Evolutionary conservation across 2,888 invertebrate species (phyloP), one percentile per base, ranked within the genome.

Genomic region (Eristalis tenax): DNA sequence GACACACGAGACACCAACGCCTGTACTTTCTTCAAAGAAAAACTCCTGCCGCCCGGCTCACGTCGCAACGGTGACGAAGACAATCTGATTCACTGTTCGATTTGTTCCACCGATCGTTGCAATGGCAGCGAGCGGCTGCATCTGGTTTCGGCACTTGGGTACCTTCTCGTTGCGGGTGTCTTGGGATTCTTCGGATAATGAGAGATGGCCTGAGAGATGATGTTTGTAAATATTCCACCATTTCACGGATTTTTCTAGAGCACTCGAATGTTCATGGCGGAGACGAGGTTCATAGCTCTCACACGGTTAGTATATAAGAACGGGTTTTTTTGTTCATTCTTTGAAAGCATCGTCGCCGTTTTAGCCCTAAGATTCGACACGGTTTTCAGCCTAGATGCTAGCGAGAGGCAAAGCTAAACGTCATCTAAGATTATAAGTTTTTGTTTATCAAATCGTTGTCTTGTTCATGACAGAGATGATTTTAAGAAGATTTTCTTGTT

Each of bases 1-100:
- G 91, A 92, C 82, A 91, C 92, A 1, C 91, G 90, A 0, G 91
- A 92, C 23, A 91, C 93, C 59, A 90, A 93, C 89, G 91, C 93
- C 23, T 93, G 93, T 43, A 88, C 90, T 11, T 92, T 93, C 40
- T 76, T 92, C 38, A 89, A 90, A 15, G 89, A 89, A 22, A 92
- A 92, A 87, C 82, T 92, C 22, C 59, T 86, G 26, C 59, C 82
- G 13, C 86, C 83, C n/a, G 70, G 63, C 28, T 56, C 82, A 61
- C 66, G 57, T 6, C 69, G 59, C 38, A 88, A 90, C 22, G 56
- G 65, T 2, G 86, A 89, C 1, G 90, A 89, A 65, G 90, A 90
- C n/a, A 89, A 91, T 1, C 63, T 89, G 4, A 91, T 92, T 82
- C 91, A 91, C n/a, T 93, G 93, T 89, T 92, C 90, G 57, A 91